Conservation (phyloP, 37 sponge, comb jelly and placozoan species). For the Axinella damicornis region DNA sequence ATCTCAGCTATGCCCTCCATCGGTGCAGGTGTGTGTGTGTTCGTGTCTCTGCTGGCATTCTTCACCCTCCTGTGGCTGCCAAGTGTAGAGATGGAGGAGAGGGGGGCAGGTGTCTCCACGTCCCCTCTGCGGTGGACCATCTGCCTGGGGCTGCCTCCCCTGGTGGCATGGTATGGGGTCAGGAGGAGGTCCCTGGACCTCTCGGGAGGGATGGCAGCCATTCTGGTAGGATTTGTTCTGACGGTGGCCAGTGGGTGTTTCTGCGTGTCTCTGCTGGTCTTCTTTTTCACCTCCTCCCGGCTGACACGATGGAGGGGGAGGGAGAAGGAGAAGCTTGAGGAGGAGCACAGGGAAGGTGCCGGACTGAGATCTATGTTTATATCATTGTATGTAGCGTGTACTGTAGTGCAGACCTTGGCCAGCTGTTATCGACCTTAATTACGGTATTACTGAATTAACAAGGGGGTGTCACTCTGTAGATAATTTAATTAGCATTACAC, state of each 20-base stretch:
- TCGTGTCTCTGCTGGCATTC: too few species aligned
- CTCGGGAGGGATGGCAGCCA: slow-evolving; percentile 75
- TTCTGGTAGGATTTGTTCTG: slow-evolving; percentile 82
- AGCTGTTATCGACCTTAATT: too few species aligned
- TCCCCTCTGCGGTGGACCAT: slow-evolving; percentile 7
- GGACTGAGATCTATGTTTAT: not conserved
- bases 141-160: slow-evolving; percentile 46
- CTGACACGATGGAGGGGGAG: slow-evolving; percentile 85
- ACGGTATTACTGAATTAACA: too few species aligned
- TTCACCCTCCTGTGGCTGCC: too few species aligned
- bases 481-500: too few species aligned
- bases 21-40: too few species aligned
- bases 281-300: slow-evolving; percentile 87
- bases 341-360: slow-evolving; percentile 60
- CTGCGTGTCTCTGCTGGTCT: slow-evolving; percentile 67
- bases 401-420: too few species aligned
- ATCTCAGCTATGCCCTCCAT: too few species aligned
- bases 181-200: slow-evolving; percentile 69
- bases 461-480: too few species aligned
- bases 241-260: slow-evolving; percentile 75
- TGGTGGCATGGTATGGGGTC: slow-evolving; percentile 63
- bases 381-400: too few species aligned
- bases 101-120: too few species aligned
- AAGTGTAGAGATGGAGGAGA: too few species aligned
- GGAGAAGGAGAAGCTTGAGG: slow-evolving; percentile 67